phyloP scores from a whole-genome alignment of 64 coral and sea anemone genomes.

The Stylophora pistillata region DNA sequence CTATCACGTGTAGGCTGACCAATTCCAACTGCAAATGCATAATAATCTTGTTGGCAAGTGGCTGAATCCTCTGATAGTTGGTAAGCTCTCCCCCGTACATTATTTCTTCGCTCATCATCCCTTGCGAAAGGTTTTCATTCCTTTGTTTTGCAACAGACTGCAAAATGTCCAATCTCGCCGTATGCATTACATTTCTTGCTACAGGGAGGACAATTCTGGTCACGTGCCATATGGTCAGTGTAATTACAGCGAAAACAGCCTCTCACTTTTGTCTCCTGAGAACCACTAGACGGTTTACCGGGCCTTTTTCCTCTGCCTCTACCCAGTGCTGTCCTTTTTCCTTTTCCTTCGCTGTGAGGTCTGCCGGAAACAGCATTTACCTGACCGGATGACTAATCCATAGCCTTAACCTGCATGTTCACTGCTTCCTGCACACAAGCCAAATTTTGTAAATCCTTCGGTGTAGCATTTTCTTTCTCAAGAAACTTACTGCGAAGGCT shows the following conservation, averaged over 20 bases:
- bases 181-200: slow-evolving; percentile 52
- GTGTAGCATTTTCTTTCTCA: slow-evolving; percentile 49
- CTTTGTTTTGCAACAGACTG: slow-evolving; percentile 55
- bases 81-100: slow-evolving; percentile 30
- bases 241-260: slow-evolving; percentile 49
- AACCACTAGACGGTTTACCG: slow-evolving; percentile 44
- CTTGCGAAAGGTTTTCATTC: slow-evolving; percentile 38
- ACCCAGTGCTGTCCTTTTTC: slow-evolving; percentile 10
- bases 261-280: slow-evolving; percentile 43
- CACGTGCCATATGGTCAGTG: slow-evolving; percentile 42
- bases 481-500: slow-evolving; percentile 36
- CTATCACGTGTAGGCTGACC: slow-evolving; percentile 33
- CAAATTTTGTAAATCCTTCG: slow-evolving; percentile 44
- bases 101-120: slow-evolving; percentile 37
- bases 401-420: slow-evolving; percentile 41
- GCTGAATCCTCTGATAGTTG: slow-evolving; percentile 45
- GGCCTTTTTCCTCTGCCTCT: slow-evolving; percentile 45
- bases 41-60: slow-evolving; percentile 44
- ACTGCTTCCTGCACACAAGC: slow-evolving; percentile 39
- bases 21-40: slow-evolving; percentile 42
- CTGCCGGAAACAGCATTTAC: slow-evolving; percentile 21
- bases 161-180: slow-evolving; percentile 43
- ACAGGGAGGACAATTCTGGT: slow-evolving; percentile 44
- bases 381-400: slow-evolving; percentile 20
- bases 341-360: slow-evolving; percentile 17